Conservation (phyloP, 2,888 invertebrate species). For the Phaedon cochleariae region DNA sequence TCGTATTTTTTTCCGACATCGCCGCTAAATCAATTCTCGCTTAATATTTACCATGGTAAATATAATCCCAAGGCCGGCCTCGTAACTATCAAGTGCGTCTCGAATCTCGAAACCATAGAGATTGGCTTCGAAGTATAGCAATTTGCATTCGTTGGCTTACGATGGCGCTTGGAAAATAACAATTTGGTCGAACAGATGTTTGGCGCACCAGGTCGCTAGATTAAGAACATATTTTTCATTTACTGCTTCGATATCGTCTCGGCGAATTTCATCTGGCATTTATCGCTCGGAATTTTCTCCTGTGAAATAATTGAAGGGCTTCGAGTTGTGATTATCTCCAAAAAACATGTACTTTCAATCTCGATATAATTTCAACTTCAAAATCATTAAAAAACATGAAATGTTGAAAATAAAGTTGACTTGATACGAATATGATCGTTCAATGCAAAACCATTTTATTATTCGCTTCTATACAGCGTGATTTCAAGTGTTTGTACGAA, state of each 20-base stretch:
- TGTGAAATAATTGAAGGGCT: neutral
- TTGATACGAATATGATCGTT: no score
- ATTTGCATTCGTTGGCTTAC: conserved; percentile 1
- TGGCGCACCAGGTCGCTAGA: conserved; percentile 31
- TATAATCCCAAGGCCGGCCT: neutral
- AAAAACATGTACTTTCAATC: no score
- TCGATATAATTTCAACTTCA: no score
- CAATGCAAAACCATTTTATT: no score
- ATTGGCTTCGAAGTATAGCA: no score
- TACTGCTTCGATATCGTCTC: conserved; percentile 33
- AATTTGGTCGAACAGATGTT: conserved; percentile 33
- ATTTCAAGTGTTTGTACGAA: no score
- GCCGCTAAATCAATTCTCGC: neutral
- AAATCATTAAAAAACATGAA: no score
- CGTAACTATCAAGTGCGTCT: neutral
- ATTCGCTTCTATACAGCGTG: no score
- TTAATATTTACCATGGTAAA: neutral
- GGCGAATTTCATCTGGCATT: conserved; percentile 2
- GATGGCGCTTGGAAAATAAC: conserved; percentile 26
- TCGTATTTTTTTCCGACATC: neutral
- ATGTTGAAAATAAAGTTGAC: no score
- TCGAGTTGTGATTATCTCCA: neutral
- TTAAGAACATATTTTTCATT: conserved; percentile 42
- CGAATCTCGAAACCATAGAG: no score
- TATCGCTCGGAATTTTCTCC: neutral